phyloP scores from a whole-genome alignment of 2,797 vertebrate genomes.

The Dermochelys coriacea region DNA sequence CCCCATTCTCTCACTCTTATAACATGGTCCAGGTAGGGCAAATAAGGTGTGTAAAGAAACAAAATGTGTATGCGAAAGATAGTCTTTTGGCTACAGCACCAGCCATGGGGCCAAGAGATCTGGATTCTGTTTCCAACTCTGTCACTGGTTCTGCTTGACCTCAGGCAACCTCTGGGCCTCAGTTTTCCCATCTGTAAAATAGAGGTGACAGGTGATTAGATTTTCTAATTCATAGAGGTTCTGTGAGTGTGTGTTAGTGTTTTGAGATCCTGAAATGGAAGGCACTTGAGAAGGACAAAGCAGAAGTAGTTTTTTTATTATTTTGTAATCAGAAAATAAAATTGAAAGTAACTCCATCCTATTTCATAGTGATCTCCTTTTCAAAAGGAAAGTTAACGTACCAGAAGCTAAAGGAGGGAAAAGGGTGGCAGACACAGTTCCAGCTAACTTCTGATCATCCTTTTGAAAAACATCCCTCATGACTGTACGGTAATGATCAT shows the following conservation, averaged over 20 bases:
- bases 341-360: not conserved
- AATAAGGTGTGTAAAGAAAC: not conserved
- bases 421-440: not conserved
- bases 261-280: not conserved
- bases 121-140: not conserved
- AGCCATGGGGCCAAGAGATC: not conserved
- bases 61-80: not conserved
- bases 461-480: not conserved
- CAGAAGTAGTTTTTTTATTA: not conserved
- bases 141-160: not conserved
- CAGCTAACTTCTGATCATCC: not conserved
- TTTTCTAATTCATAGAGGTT: not conserved
- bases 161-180: not conserved
- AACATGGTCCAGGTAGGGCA: not conserved
- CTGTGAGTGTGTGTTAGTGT: not conserved
- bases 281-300: not conserved
- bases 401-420: not conserved
- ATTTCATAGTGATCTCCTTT: not conserved
- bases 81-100: not conserved
- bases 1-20: not conserved
- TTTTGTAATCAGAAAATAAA: not conserved
- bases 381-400: not conserved
- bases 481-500: fast-evolving
- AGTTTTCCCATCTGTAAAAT: not conserved
- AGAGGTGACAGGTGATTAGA: not conserved